phyloP scores from a whole-genome alignment of 1,140 invertebrate species.

The Stegodyphus mimosarum region DNA sequence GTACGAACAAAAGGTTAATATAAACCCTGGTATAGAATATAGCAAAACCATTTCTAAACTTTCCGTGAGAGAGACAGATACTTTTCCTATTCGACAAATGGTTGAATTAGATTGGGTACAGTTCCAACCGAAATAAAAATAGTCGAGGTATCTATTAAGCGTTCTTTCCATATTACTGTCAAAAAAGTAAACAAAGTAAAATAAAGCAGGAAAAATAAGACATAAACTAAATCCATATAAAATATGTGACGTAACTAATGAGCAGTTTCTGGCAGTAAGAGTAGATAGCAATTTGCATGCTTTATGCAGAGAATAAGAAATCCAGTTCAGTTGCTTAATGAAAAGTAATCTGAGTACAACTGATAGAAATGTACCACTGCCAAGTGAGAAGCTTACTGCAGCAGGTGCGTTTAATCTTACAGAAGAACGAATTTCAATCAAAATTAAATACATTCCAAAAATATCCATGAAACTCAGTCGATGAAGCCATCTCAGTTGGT shows the following conservation, averaged over 20 bases:
- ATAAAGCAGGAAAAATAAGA: not conserved
- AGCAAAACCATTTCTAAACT: conserved; percentile 9
- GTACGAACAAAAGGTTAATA: conserved; percentile 13
- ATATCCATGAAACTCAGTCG: not conserved
- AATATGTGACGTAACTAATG: not conserved
- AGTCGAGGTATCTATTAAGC: not conserved
- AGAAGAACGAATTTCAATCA: not conserved
- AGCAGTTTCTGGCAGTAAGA: not conserved
- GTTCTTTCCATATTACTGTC: not conserved
- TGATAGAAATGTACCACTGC: not conserved
- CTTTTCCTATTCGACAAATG: not conserved
- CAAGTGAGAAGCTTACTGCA: conserved; percentile 10
- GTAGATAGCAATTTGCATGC: not conserved
- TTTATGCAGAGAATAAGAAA: not conserved
- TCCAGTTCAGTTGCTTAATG: not conserved
- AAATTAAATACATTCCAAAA: not conserved
- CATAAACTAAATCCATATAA: not conserved
- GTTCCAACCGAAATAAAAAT: conserved; percentile 28
- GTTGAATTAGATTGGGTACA: not conserved
- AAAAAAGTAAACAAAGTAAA: not conserved
- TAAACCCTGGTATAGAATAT: conserved; percentile 13
- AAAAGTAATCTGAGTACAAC: not conserved
- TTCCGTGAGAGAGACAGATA: not conserved
- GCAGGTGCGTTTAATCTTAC: not conserved
- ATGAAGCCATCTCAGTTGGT: not conserved